A percentile compares a stretch with the other conserved stretches of the same genome.
These are phyloP conservation scores for Schizopygopsis pylzovi DNA, from an alignment of 2,797 vertebrate species.

Conservation along the genomic window DNA sequence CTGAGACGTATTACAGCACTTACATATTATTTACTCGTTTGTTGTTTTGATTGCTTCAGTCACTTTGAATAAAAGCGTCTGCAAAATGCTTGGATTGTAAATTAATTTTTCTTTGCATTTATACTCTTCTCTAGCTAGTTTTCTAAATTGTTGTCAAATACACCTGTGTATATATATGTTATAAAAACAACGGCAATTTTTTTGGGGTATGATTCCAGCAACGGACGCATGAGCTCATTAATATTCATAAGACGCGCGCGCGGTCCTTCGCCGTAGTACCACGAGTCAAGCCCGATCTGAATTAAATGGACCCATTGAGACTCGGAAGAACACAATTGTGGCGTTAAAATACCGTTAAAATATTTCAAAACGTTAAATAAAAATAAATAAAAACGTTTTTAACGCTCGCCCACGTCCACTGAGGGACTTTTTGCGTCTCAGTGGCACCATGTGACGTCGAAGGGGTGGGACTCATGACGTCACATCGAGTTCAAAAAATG, in stretches of 20 bases:
- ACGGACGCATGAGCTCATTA: not conserved
- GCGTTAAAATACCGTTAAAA: not conserved
- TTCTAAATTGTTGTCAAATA: not conserved
- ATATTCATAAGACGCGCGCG: not conserved
- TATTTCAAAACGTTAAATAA: too few species aligned
- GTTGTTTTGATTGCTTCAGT: too few species aligned
- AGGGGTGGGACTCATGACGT: constrained; percentile 54
- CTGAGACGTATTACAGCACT: not conserved
- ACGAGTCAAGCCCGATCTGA: constrained; percentile 29
- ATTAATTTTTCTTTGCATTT: not conserved
- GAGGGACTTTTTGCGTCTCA: not conserved
- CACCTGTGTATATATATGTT: not conserved
- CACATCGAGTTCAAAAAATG: constrained; percentile 62
- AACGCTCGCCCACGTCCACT: not conserved
- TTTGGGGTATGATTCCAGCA: not conserved
- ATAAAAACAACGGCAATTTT: not conserved
- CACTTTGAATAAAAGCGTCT: too few species aligned
- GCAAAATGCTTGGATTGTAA: too few species aligned
- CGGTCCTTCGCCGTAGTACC: not conserved
- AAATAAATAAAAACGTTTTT: not conserved
- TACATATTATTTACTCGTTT: not conserved
- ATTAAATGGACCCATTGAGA: constrained; percentile 71
- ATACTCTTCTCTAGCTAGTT: not conserved
- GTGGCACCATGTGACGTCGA: constrained; percentile 52
- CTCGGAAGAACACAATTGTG: constrained; percentile 8